Base-by-base conservation (phyloP, 2,113 vertebrate genomes). In the Clarias magur region DNA sequence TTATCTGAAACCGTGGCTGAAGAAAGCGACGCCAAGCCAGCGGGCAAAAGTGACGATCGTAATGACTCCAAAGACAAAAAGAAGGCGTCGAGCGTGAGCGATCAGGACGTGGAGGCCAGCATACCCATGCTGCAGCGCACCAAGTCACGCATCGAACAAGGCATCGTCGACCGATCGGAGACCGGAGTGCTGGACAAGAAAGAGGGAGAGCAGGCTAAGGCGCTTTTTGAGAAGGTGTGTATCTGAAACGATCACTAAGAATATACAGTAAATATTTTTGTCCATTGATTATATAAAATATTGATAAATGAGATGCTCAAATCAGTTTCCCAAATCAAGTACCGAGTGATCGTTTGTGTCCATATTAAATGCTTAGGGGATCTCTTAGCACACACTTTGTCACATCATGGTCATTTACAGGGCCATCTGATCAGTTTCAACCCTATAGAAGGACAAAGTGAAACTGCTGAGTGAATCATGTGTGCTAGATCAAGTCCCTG, bases 1-100 rank as follows among this genome's bases (percentile, higher is more conserved):
- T 93, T 99, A 86, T 99, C 98, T 0, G 98, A 99, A 93, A 99
- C 98, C 0, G 98, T 99, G 87, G 98, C 97, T 89, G 98, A 99
- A 89, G 98, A 99, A 94, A 99, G 97, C 0, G 98, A 99, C 92
- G 94, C 97, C 70, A 99, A 99, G 91, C 97, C 97, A 5, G 93
- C 96, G 42, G 97, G 96, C 59, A 99, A 99, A 93, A 97, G 96
- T 95, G 99, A 99, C 0, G 97, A 97, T 53, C 97, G 97, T 0
- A 94, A 95, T 95, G 97, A 98, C 87, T 1, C 65, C 21, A 72
- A 16, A 21, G 70, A 73, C 70, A 60, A 42, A 21, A 99, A 99
- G 93, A 99, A 99, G 90, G 93, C 96, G 0, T 99, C 98, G 0
- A 96, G 92, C 0, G 94, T 97, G 84, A 99, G 97, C 0, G 98